Evolutionary conservation across 2,797 vertebrate species (phyloP).

Genomic region (Ciconia nigra): DNA sequence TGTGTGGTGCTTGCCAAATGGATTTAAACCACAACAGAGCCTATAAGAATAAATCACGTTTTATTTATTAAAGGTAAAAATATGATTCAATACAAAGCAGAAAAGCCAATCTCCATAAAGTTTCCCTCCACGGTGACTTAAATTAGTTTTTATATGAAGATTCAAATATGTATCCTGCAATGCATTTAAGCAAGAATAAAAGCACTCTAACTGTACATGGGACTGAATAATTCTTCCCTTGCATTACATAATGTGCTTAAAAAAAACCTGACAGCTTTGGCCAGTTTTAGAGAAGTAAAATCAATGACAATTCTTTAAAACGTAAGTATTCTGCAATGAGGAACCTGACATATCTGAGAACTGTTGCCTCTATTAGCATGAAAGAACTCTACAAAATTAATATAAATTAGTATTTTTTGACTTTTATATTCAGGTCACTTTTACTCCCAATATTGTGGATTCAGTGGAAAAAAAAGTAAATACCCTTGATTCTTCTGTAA

Average conservation of each 20-base stretch:
- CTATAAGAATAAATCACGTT: constrained; percentile 1
- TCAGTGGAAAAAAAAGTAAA: background rate
- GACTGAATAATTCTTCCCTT: background rate
- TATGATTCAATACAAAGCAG: background rate
- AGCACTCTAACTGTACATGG: background rate
- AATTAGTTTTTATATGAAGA: background rate
- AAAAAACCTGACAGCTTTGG: background rate
- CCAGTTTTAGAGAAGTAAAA: background rate
- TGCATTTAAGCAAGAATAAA: background rate
- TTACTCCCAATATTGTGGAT: background rate
- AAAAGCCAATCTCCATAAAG: constrained; percentile 12
- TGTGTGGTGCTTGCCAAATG: too few relatives aligned
- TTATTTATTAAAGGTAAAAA: constrained; percentile 42
- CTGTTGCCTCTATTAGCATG: background rate
- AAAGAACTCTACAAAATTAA: background rate
- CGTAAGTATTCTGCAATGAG: background rate
- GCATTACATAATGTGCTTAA: background rate
- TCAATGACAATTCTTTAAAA: background rate
- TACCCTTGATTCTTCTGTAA: constrained; percentile 14
- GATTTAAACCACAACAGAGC: background rate
- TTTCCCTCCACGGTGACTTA: background rate
- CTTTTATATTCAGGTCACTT: constrained; percentile 7
- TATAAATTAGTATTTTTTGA: background rate
- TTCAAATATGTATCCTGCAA: background rate
- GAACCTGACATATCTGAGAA: background rate